Conservation (phyloP, 1,140 invertebrate species). For the Drosophila bocki region DNA sequence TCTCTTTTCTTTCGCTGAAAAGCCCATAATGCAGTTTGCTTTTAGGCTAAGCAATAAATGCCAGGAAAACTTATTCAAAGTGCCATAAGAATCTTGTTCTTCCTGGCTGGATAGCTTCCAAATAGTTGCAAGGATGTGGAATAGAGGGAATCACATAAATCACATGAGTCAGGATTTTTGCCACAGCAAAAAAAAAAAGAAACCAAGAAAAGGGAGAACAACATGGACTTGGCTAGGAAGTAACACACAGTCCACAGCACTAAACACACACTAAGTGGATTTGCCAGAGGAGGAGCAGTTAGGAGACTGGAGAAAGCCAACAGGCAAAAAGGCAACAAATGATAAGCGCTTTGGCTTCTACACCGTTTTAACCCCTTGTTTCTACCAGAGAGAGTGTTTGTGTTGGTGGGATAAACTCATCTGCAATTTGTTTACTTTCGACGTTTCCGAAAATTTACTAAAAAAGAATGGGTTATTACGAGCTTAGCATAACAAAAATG, state of each 20-base stretch:
- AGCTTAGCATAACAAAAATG: constrained; percentile 66
- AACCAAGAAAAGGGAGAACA: background rate
- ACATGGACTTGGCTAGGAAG: constrained; percentile 22
- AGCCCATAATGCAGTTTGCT: constrained; percentile 53
- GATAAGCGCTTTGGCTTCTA: constrained; percentile 53
- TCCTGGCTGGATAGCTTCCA: constrained; percentile 24
- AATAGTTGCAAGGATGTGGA: constrained; percentile 38
- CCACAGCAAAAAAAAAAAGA: constrained; percentile 9
- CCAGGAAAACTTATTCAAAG: constrained; percentile 77
- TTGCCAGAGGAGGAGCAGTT: constrained; percentile 25
- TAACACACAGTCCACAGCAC: constrained; percentile 49
- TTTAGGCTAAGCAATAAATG: constrained; percentile 69
- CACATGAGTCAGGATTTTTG: constrained; percentile 69
- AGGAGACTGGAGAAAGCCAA: constrained; percentile 15
- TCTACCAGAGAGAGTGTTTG: constrained; percentile 8
- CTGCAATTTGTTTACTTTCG: constrained; percentile 85
- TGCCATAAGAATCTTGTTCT: constrained; percentile 64
- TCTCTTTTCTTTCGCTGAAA: constrained; percentile 9
- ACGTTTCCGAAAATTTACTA: constrained; percentile 75
- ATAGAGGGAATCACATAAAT: constrained; percentile 63
- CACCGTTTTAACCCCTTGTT: constrained; percentile 40
- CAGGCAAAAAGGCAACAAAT: constrained; percentile 52
- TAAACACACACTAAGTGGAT: constrained; percentile 84
- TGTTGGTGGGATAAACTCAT: constrained; percentile 72
- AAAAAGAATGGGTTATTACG: constrained; percentile 76